These are phyloP conservation scores for Zygothrica quintamaculata DNA, from an alignment of 2,888 invertebrate species.

Conservation along the genomic window DNA sequence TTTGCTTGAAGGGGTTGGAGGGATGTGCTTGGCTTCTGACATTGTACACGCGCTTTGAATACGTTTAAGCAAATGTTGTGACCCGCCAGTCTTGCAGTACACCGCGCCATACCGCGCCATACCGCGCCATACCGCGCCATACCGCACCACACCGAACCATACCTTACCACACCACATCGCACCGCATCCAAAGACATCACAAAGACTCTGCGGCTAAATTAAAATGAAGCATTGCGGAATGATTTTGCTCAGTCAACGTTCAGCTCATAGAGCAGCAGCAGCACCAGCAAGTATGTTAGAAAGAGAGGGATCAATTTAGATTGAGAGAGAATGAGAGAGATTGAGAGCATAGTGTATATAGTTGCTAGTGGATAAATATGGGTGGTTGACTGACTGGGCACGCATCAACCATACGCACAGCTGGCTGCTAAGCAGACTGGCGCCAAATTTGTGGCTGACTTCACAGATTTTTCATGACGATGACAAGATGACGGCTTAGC, in stretches of 20 bases:
- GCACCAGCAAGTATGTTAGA: too few species aligned
- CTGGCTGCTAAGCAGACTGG: conserved; percentile 81
- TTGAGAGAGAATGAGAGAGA: conserved; percentile 10
- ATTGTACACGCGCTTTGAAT: conserved; percentile 73
- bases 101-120: too few species aligned
- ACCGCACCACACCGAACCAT: conserved; percentile 1
- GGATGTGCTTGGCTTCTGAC: conserved; percentile 33
- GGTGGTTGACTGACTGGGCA: conserved; percentile 25
- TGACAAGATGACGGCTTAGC: conserved; percentile 73
- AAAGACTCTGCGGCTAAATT: conserved; percentile 53
- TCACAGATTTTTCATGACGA: conserved; percentile 79
- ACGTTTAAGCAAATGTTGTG: conserved; percentile 63
- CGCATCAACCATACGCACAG: conserved; percentile 76
- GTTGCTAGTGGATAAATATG: not conserved
- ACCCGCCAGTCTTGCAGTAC: conserved; percentile 16
- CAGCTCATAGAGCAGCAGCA: conserved; percentile 1
- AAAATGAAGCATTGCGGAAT: conserved; percentile 75
- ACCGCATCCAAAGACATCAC: conserved; percentile 2
- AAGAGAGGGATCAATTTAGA: conserved; percentile 11
- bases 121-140: not conserved
- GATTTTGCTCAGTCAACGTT: conserved; percentile 47
- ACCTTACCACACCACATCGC: not conserved
- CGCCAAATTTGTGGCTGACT: conserved; percentile 83
- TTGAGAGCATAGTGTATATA: conserved; percentile 15
- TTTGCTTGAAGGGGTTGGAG: not conserved